Evolutionary conservation across 2,888 invertebrate species (phyloP), one percentile per base, ranked within the genome.

Genomic region (Nemurella pictetii): DNA sequence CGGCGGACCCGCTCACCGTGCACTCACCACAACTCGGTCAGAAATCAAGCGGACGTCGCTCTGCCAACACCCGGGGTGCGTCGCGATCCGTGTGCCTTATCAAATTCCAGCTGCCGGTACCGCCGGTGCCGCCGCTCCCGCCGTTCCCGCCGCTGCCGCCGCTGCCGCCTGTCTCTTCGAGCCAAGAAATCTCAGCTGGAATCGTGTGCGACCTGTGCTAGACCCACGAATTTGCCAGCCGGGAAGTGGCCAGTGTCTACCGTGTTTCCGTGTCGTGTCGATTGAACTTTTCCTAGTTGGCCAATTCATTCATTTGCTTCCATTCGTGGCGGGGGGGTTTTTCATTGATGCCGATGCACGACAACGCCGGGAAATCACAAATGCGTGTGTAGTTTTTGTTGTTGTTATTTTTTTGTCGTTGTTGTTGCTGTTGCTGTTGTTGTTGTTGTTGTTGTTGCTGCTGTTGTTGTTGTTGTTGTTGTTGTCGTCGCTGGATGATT

Each of bases 41-140:
- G 82, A 82, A 81, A 81, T 55, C 82, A 55, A 82, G 82, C 72
- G 82, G 72, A 82, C 72, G 82, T 36, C 29, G 26, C 55, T 55
- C 55, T 28, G 72, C 2, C 26, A 26, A 25, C 72, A 72, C 72
- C 29, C 36, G 72, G 35, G 35, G 55, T 55, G 55, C 55, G 55
- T 55, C 15, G 1, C 55, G 26, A 35, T 30, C 82, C 82, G 82
- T 82, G 82, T 82, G 82, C 82, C 82, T 82, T 82, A 82, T 82
- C 72, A 78, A 77, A 78, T 78, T 55, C 55, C 55, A 55, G 55
- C 32, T 32, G 32, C 32, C 32, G 20, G 55, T 55, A 12, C 1
- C 55, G 55, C 55, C 20, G 1, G 55, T 55, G 15, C 20, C 55
- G 55, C 20, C 2, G 55, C 20, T 3, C 4, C 9, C 32, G 3